These are phyloP conservation scores for Alosa alosa DNA, from an alignment of 2,113 vertebrate genomes.

Conservation along the genomic window DNA sequence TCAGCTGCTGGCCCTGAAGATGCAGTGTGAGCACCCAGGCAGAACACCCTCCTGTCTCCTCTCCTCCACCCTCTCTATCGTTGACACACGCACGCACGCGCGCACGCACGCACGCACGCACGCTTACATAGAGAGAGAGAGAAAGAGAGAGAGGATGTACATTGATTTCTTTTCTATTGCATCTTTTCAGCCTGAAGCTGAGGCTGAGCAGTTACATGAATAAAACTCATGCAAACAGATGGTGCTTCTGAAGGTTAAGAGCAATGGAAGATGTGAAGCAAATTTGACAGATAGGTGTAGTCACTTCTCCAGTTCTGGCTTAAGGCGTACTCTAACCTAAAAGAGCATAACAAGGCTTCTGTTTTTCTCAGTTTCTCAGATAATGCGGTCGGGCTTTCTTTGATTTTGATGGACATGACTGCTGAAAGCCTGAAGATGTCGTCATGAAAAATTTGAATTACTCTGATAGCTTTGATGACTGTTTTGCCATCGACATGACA, in stretches of 20 bases:
- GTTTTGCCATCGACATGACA: neutral
- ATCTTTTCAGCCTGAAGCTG: too few relatives aligned
- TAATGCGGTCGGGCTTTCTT: neutral
- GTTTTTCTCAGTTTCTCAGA: neutral
- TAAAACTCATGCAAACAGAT: neutral
- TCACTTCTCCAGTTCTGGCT: neutral
- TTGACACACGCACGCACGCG: neutral
- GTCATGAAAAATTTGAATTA: neutral
- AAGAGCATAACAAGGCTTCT: constrained; percentile 22
- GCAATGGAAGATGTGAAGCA: neutral
- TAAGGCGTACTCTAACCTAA: neutral
- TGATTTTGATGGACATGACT: neutral
- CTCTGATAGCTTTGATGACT: neutral
- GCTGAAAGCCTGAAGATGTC: neutral
- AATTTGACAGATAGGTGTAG: neutral
- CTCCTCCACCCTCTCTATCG: neutral
- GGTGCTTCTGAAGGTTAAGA: neutral
- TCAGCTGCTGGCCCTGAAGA: neutral
- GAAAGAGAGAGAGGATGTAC: neutral
- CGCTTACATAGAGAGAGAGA: neutral
- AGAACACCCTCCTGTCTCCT: neutral
- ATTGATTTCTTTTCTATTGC: neutral
- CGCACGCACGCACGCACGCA: neutral
- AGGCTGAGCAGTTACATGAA: neutral
- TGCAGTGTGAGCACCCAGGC: neutral